Evolutionary conservation across 2,797 vertebrate genomes (phyloP).

Genomic region (Poeciliopsis infans): DNA sequence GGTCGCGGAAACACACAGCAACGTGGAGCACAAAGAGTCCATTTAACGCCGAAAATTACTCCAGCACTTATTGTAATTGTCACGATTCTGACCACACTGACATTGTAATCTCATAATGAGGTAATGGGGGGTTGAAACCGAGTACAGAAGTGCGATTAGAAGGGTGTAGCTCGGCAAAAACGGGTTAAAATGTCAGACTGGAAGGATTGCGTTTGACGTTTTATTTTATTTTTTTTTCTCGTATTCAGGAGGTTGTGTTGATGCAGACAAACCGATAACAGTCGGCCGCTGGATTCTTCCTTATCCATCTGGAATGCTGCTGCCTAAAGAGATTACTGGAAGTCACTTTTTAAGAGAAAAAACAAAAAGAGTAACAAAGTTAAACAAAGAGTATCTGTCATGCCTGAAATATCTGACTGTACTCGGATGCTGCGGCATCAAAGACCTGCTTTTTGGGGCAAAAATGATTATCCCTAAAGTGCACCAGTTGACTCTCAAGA

Average conservation of each 20-base stretch:
- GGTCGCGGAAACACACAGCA: slow-evolving; percentile 46
- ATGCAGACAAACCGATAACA: slow-evolving; percentile 19
- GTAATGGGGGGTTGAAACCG: slow-evolving; percentile 74
- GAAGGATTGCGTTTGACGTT: slow-evolving; percentile 19
- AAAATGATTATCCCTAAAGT: slow-evolving; percentile 56
- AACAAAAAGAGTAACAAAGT: slow-evolving; percentile 4
- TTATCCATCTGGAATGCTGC: background rate
- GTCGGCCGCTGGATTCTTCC: slow-evolving; percentile 10
- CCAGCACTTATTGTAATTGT: slow-evolving; percentile 78
- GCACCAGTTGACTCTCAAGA: slow-evolving; percentile 64
- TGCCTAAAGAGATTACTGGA: background rate
- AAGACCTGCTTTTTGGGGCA: slow-evolving; percentile 29
- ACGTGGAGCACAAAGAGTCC: slow-evolving; percentile 65
- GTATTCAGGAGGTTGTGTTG: slow-evolving; percentile 13
- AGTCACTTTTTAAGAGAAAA: slow-evolving; percentile 20
- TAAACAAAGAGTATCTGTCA: slow-evolving; percentile 7
- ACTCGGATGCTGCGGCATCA: slow-evolving; percentile 14
- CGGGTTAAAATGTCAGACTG: slow-evolving; percentile 63
- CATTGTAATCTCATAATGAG: slow-evolving; percentile 81
- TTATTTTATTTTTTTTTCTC: background rate
- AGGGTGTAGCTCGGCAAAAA: slow-evolving; percentile 59
- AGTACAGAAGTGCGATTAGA: slow-evolving; percentile 72
- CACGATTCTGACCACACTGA: slow-evolving; percentile 73
- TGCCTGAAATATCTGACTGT: slow-evolving; percentile 13
- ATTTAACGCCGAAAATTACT: slow-evolving; percentile 74